Evolutionary conservation across 1,140 invertebrate genomes (phyloP), one percentile per base, ranked within the genome.

Genomic region (Halesus radiatus): DNA sequence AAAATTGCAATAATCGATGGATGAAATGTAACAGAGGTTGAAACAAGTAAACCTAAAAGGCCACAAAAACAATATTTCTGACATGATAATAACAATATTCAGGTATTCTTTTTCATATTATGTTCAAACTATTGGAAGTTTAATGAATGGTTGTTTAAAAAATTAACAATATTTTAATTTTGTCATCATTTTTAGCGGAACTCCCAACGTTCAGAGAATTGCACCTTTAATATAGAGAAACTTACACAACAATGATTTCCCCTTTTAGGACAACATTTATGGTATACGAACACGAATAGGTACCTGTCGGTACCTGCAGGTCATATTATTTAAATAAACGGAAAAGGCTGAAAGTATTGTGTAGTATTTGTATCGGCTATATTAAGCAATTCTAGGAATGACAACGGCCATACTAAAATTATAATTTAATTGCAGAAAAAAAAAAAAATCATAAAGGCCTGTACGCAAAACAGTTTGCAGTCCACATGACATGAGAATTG

Each of bases 251-350:
- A 29, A 8, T 29, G 52, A 56, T 74, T 56, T 53, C 23, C 15
- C 70, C 70, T 74, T 74, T 16, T 32, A n/a, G 10, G 1, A 54
- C 68, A 50, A 72, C 70, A 56, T 74, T 74, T 56, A 56, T 74
- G 3, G 23, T 3, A n/a, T 20, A 26, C 54, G 52, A 26, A 54
- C 70, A 73, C 70, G 26, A n/a, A 23, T 3, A 54, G 23, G 22
- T 73, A 73, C 70, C 20, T 53, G 0, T 50, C 45, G 23, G 22
- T 73, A 73, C 23, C 52, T 53, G 22, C 52, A 10, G 18, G 70
- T 73, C 45, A 73, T n/a, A 73, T 16, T 45, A 70, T 37, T 73
- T 26, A 22, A 53, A 74, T 74, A 74, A 74, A 56, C 20, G 52
- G 70, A 16, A 74, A 74, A 56, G 70, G 18, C 10, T 50, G 8